These are phyloP conservation scores for Urocolius indicus DNA, from an alignment of 2,113 vertebrate species.

Conservation along the genomic window DNA sequence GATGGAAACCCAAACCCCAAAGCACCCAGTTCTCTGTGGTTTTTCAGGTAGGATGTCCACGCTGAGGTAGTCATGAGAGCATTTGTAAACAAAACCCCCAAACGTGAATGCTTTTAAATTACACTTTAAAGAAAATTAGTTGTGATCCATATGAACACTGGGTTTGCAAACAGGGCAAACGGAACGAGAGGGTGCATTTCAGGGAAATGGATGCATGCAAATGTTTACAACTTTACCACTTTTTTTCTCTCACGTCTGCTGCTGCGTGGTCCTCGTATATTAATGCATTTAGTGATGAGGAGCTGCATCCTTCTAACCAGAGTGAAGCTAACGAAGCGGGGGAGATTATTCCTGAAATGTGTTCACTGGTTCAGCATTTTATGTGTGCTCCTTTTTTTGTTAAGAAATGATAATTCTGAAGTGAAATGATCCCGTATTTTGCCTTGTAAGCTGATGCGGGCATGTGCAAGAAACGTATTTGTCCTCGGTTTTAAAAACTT, in stretches of 20 bases:
- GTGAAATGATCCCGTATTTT: neutral
- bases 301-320: neutral
- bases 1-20: conserved; percentile 25
- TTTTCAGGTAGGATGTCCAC: conserved; percentile 41
- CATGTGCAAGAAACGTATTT: neutral
- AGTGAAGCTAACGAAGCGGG: neutral
- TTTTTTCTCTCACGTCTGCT: neutral
- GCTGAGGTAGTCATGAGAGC: neutral
- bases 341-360: neutral
- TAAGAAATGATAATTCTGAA: neutral
- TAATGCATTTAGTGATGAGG: neutral
- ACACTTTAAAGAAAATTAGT: neutral
- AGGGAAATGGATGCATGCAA: neutral
- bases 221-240: conserved; percentile 11
- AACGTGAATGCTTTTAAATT: neutral
- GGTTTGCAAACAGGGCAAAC: neutral
- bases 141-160: neutral
- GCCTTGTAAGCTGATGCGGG: neutral
- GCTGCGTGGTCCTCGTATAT: neutral
- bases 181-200: neutral
- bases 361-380: neutral
- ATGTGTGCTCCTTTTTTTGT: neutral
- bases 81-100: neutral
- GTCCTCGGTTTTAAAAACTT: neutral
- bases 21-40: neutral